Base-by-base conservation (phyloP, 2,113 vertebrate genomes). In the Oryzias woworae region DNA sequence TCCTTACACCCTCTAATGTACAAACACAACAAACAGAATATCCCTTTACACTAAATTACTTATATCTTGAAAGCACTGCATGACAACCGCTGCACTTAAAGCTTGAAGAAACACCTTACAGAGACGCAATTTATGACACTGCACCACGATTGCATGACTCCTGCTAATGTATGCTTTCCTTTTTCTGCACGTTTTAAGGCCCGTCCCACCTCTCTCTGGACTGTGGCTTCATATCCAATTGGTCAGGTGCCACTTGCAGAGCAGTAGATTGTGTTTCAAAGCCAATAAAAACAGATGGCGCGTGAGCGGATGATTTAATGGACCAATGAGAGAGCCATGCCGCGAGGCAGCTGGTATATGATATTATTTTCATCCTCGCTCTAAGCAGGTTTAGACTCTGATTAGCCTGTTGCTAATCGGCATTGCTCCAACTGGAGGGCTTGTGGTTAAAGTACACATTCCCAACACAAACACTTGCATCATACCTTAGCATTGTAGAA, bases 331-430 rank as follows among this genome's bases (percentile, higher is more conserved):
- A 81, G 65, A 16, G 57, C 46, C 51, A n/a, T 4, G 64, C 64
- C 24, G 41, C 14, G 1, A 69, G 67, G 74, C 72, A 48, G 51
- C 61, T 55, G 58, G 53, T 66, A 78, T 80, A 88, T 90, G 80
- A 90, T 80, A 83, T 90, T 81, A 81, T 82, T 88, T 82, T 87
- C 88, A 83, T 62, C 51, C 70, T 68, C 4, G 72, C 79, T 77
- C 66, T 80, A 67, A 88, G 85, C 79, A 64, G 73, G 66, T 77
- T 86, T 80, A 78, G 48, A 75, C 78, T 77, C 58, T 62, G 55
- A 78, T 81, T 77, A 13, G 62, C 62, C 69, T 22, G 47, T 58
- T 58, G 73, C 58, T 82, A 85, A 84, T 82, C 74, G 74, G 62
- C 53, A 63, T 58, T 66, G 64, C 43, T 65, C 72, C 48, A 60